Base-by-base conservation (phyloP, 2,888 invertebrate species). In the Mesorhabditis spiculigera region DNA sequence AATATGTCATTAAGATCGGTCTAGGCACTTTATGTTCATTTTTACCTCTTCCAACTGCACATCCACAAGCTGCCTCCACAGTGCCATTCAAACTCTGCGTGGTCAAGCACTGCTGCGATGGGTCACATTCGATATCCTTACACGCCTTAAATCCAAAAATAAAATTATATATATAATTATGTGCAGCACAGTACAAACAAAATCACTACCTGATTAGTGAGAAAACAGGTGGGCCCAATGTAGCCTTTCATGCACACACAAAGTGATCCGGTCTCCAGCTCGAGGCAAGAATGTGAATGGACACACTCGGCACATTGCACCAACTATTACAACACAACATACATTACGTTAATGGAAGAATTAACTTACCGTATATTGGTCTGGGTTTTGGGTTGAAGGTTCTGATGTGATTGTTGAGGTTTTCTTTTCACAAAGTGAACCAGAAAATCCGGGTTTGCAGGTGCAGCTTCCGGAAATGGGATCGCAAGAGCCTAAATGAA, bases 171-270 rank as follows among this genome's bases (percentile, higher is more conserved):
- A 50, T 50, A 50, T 13, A 50, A 50, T 50, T 50, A 28, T 28
- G 28, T 28, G 28, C 28, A 28, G 28, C 28, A 28, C 28, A 28
- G 28, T 28, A 28, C 28, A 28, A 28, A 28, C 28, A 28, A 28
- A 28, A 28, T 28, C 28, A 28, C n/a, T 50, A 50, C 58, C 58
- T 50, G 58, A 50, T 50, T 50, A 10, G 58, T 50, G 8, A 50
- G 58, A n/a, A 50, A 50, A 65, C 80, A 80, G 58, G 67, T 71
- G 5, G 58, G 44, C 2, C 81, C 81, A 42, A 70, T 73, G 65
- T 66, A 79, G 13, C 78, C 80, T 4, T 72, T 66, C 42, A 73
- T 63, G 62, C 80, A 80, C 16, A 79, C 71, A 62, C 80, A 80
- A 44, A 77, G 62, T 5, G 74, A 65, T 41, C 75, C 76, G 16